Percentiles rank a stretch among this genome's conserved stretches.
Conservation (phyloP, 1,140 invertebrate species). For the Halesus radiatus region DNA sequence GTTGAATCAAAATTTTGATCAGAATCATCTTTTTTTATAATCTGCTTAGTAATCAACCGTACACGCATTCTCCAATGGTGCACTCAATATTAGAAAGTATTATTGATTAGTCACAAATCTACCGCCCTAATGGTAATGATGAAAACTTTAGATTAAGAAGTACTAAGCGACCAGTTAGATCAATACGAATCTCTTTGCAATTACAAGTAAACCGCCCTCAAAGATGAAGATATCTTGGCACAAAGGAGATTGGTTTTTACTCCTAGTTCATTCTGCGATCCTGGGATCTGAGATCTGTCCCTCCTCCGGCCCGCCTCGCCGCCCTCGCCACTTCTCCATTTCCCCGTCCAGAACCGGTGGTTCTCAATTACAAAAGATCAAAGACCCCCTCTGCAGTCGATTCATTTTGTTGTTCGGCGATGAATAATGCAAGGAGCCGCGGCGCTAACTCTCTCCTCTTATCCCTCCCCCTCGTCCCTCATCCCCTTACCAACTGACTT, state of each 20-base stretch:
- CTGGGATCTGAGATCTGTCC: background rate
- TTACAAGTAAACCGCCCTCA: conserved; percentile 3
- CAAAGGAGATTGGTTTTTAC: conserved; percentile 48
- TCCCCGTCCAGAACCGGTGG: conserved; percentile 15
- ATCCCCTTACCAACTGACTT: no score
- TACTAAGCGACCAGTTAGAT: background rate
- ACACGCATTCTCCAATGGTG: no score
- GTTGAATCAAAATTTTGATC: no score
- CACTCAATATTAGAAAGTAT: no score
- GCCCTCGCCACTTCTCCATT: no score
- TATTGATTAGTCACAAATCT: no score
- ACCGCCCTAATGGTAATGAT: no score
- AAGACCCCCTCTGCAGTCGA: conserved; percentile 53
- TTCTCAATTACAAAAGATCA: conserved; percentile 57
- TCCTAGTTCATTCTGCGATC: conserved; percentile 4
- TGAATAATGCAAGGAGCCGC: conserved; percentile 53
- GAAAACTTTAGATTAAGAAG: no score
- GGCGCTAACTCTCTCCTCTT: conserved; percentile 15
- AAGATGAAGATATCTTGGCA: conserved; percentile 33
- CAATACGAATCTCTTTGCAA: conserved; percentile 6
- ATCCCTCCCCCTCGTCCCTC: background rate
- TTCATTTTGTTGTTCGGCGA: conserved; percentile 48
- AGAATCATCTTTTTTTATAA: no score
- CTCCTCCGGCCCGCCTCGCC: no score
- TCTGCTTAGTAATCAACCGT: no score